These are phyloP conservation scores for Lycorma delicatula DNA, from an alignment of 1,140 invertebrate species.

Conservation along the genomic window DNA sequence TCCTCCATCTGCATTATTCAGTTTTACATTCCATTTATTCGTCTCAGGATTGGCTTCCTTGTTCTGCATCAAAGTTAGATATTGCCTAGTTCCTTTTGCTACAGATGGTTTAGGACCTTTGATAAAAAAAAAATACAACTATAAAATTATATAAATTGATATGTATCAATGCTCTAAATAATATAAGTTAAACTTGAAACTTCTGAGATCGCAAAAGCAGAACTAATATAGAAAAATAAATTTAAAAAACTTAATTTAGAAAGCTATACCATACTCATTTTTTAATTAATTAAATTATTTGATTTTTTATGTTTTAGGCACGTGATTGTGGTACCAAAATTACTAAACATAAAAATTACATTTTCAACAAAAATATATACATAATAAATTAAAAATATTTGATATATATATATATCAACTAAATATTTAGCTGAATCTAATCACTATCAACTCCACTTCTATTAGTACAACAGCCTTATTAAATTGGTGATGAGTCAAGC, in stretches of 20 bases:
- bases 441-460: no score
- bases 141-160: neutral
- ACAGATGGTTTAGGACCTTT: slow-evolving; percentile 50
- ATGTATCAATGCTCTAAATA: neutral
- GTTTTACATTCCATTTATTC: slow-evolving; percentile 43
- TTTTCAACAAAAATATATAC: no score
- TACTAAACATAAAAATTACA: no score
- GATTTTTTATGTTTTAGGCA: no score
- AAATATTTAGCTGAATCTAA: no score
- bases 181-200: no score
- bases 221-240: neutral
- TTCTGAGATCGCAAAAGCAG: no score
- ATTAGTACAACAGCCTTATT: no score
- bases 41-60: slow-evolving; percentile 34
- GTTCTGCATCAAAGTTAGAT: slow-evolving; percentile 41
- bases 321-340: no score
- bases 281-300: neutral
- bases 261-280: neutral
- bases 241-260: neutral
- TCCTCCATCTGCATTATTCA: slow-evolving; percentile 41
- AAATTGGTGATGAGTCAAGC: no score
- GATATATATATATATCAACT: no score
- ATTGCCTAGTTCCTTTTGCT: slow-evolving; percentile 47
- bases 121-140: slow-evolving; percentile 15
- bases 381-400: no score